Evolutionary conservation across 1,140 invertebrate genomes (phyloP), one percentile per base, ranked within the genome.

Genomic region (Drosophila trapezifrons): DNA sequence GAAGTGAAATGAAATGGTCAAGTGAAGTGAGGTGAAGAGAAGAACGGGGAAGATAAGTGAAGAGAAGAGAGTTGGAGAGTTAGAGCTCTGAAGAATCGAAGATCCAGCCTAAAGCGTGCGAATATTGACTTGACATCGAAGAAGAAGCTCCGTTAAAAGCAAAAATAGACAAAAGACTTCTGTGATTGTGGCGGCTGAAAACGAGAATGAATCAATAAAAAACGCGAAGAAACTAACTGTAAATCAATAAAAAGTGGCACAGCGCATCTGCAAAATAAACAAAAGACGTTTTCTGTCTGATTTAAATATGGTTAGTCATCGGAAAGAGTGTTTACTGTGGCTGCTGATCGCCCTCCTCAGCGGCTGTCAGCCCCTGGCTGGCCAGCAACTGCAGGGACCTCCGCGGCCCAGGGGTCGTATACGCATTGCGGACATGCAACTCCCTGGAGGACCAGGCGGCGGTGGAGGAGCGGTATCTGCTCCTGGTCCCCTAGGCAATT

Each of bases 171-270:
- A 65, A 71, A 60, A 51, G 37, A 51, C 49, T 38, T 63, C 45
- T 29, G 47, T 63, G 62, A 27, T 54, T 70, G 58, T 64, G 18
- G 63, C 20, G 15, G 64, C 65, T 72, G 69, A 71, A 72, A 72
- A 58, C 69, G 69, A 72, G 69, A 71, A 72, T 58, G 43, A 72
- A 72, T 58, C 69, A 72, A 72, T 71, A 71, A 57, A 59, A 66
- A 32, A 18, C 35, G 17, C 6, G 6, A 37, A 71, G n/a, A 71
- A 70, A 47, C 82, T 76, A 86, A 86, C 82, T 63, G 82, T 86
- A 77, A 79, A 82, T 58, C 42, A 67, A 76, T 42, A 42, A 76
- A 58, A 86, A 86, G 83, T 86, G 79, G 83, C 83, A 86, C 83
- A 86, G 42, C 42, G 32, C 42, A 51, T 65, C 58, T 46, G 80